Evolutionary conservation across 2,113 vertebrate genomes (phyloP).

Genomic region (Megaleporinus macrocephalus): DNA sequence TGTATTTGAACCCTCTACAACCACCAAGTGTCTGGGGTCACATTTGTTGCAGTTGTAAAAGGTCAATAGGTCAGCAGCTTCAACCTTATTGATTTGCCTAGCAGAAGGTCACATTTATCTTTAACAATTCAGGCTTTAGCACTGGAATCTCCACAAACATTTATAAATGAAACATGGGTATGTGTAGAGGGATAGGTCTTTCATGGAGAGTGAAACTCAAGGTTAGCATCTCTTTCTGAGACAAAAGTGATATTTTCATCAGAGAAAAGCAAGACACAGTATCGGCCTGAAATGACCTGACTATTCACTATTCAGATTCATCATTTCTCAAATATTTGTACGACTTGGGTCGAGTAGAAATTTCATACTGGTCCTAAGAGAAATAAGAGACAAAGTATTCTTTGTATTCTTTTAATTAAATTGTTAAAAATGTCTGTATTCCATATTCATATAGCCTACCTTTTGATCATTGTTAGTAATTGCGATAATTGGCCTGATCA

Average conservation of each 20-base stretch:
- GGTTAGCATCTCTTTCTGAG: neutral
- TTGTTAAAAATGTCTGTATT: too few relatives aligned
- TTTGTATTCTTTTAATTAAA: too few relatives aligned
- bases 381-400: too few relatives aligned
- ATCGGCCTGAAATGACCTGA: too few relatives aligned
- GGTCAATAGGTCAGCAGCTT: constrained; percentile 61
- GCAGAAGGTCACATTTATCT: constrained; percentile 68
- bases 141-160: constrained; percentile 55
- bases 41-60: neutral
- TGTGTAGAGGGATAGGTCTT: neutral
- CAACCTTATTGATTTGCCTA: constrained; percentile 62
- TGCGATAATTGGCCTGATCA: too few relatives aligned
- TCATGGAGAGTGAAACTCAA: neutral
- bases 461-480: too few relatives aligned
- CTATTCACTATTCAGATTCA: neutral
- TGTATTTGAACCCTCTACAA: neutral
- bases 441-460: too few relatives aligned
- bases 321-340: neutral
- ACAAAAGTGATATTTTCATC: neutral
- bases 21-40: neutral
- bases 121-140: constrained; percentile 43
- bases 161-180: neutral
- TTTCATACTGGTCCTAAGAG: too few relatives aligned
- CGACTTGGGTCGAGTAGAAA: neutral
- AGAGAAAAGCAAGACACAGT: too few relatives aligned